Conservation (phyloP, 2,888 invertebrate genomes). For the Sinohyriopsis cumingii region DNA sequence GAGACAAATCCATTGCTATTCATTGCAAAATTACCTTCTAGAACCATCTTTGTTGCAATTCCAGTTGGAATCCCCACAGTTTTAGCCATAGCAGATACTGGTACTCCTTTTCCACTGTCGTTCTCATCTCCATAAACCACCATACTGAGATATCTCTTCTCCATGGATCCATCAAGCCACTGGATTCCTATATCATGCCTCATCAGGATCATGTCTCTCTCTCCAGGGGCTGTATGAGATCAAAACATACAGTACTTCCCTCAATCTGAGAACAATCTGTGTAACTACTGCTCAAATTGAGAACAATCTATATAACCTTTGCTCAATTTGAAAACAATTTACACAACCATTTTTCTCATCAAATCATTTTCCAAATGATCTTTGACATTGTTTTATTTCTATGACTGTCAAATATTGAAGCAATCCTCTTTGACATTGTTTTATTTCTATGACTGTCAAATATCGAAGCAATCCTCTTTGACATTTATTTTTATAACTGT, state of each 20-base stretch:
- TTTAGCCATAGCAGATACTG: conserved; percentile 95
- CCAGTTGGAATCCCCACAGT: conserved; percentile 95
- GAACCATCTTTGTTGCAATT: conserved; percentile 97
- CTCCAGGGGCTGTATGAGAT: conserved; percentile 72
- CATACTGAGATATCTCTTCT: conserved; percentile 84
- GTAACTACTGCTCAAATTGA: too few relatives aligned
- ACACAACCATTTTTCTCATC: too few relatives aligned
- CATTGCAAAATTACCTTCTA: conserved; percentile 83
- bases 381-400: too few relatives aligned
- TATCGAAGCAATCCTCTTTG: too few relatives aligned
- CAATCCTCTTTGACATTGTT: too few relatives aligned
- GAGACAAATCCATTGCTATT: background rate
- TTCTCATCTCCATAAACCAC: conserved; percentile 85
- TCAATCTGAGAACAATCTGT: too few relatives aligned
- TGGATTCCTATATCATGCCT: conserved; percentile 93
- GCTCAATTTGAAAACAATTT: too few relatives aligned
- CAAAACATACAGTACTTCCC: background rate
- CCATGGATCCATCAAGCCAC: conserved; percentile 87
- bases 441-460: too few relatives aligned
- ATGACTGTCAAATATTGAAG: too few relatives aligned
- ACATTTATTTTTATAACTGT: too few relatives aligned
- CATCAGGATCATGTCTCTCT: conserved; percentile 94
- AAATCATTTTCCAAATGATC: too few relatives aligned
- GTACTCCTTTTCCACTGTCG: conserved; percentile 71
- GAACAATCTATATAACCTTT: too few relatives aligned